Evolutionary conservation across 1,140 invertebrate genomes (phyloP).

Genomic region (Lysiphlebus fabarum): DNA sequence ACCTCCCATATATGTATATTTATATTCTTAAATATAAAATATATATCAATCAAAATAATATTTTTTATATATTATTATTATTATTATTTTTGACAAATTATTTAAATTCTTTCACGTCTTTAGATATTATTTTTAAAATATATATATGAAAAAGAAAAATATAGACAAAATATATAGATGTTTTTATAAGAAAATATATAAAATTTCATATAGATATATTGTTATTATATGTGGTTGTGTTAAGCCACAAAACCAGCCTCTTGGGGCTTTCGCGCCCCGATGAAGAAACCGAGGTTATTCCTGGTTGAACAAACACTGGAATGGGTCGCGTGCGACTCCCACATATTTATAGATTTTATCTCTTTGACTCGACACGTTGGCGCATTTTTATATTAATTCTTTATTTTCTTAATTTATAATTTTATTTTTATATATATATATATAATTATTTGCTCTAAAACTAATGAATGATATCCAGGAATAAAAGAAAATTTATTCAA

Average conservation of each 20-base stretch:
- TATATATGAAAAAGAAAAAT: too few species aligned
- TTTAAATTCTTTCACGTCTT: too few species aligned
- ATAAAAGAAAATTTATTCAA: too few species aligned
- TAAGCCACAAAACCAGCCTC: slow-evolving; percentile 51
- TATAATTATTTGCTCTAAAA: background rate
- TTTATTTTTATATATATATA: background rate
- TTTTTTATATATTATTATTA: too few species aligned
- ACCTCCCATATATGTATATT: too few species aligned
- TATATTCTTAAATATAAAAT: too few species aligned
- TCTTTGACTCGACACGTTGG: slow-evolving; percentile 48
- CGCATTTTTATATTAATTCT: slow-evolving; percentile 12
- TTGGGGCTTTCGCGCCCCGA: slow-evolving; percentile 37
- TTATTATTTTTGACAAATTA: too few species aligned
- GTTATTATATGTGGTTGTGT: slow-evolving; percentile 31
- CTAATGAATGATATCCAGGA: too few species aligned
- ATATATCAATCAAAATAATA: too few species aligned
- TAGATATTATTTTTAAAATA: too few species aligned
- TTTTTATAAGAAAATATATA: too few species aligned
- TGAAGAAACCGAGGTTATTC: slow-evolving; percentile 56
- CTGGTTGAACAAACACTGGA: slow-evolving; percentile 57
- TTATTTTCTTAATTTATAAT: background rate
- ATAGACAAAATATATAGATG: too few species aligned
- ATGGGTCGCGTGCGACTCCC: slow-evolving; percentile 55
- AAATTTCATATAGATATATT: slow-evolving; percentile 21
- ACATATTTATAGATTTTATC: slow-evolving; percentile 58